Evolutionary conservation across 1,140 invertebrate species (phyloP).

Genomic region (Probaryconus sp.): DNA sequence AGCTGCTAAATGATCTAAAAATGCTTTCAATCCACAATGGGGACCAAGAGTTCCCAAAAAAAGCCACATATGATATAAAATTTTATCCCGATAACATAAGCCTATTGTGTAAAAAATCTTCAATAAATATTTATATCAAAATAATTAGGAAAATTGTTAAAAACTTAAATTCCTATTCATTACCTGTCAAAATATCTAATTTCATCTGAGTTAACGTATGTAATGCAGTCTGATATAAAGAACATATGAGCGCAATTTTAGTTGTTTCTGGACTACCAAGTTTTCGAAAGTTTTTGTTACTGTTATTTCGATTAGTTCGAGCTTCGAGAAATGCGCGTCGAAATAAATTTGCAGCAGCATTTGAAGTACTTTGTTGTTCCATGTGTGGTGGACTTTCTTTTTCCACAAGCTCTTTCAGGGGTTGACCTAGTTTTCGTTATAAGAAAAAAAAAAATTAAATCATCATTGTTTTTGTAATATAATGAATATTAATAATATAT

Average conservation of each 20-base stretch:
- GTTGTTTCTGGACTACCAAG: slow-evolving; percentile 89
- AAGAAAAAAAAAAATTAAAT: slow-evolving; percentile 2
- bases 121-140: not conserved
- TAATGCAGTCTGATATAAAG: slow-evolving; percentile 93
- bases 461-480: not conserved
- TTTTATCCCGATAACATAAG: slow-evolving; percentile 94
- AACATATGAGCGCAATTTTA: slow-evolving; percentile 90
- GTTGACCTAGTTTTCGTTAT: slow-evolving; percentile 69
- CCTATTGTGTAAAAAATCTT: slow-evolving; percentile 79
- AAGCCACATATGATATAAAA: slow-evolving; percentile 94
- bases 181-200: slow-evolving; percentile 96
- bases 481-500: slow-evolving; percentile 3
- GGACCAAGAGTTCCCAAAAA: slow-evolving; percentile 93
- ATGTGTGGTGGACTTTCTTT: slow-evolving; percentile 71
- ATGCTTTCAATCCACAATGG: slow-evolving; percentile 92
- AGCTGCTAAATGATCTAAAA: slow-evolving; percentile 90
- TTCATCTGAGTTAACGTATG: slow-evolving; percentile 94
- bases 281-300: slow-evolving; percentile 83
- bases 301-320: slow-evolving; percentile 80
- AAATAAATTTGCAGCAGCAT: slow-evolving; percentile 76
- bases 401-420: slow-evolving; percentile 77
- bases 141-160: not conserved
- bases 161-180: too few species aligned
- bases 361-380: slow-evolving; percentile 73
- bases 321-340: slow-evolving; percentile 78